These are phyloP conservation scores for Cnemophilus loriae DNA, from an alignment of 2,113 vertebrate genomes.

Conservation along the genomic window DNA sequence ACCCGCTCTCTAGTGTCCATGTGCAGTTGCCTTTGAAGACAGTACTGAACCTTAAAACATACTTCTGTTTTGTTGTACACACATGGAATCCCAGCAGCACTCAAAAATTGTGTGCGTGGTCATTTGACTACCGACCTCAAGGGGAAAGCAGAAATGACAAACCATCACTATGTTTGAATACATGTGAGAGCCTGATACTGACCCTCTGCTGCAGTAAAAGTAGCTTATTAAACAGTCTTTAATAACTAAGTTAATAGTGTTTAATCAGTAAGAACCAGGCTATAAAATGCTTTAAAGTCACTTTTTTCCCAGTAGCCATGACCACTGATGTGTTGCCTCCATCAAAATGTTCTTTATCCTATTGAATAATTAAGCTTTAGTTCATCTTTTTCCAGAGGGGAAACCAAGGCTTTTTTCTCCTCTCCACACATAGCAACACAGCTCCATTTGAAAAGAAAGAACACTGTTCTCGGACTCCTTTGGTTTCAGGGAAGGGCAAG, in stretches of 20 bases:
- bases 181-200: neutral
- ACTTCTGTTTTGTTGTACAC: neutral
- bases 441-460: neutral
- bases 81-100: neutral
- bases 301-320: neutral
- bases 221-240: neutral
- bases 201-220: neutral
- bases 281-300: neutral
- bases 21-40: neutral
- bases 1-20: neutral
- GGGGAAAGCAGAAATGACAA: neutral
- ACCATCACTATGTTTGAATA: neutral
- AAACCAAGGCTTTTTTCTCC: neutral
- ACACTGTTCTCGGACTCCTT: neutral
- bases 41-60: neutral
- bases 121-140: neutral
- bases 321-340: neutral
- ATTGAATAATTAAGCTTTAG: neutral
- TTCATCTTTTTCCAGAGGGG: neutral
- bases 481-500: neutral
- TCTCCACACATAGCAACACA: neutral
- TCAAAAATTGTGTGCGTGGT: neutral
- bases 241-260: neutral
- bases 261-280: neutral
- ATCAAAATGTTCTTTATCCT: neutral